A percentile compares a stretch with the other conserved stretches of the same genome.
phyloP scores from a whole-genome alignment of 2,888 invertebrate genomes.

The Patella caerulea region DNA sequence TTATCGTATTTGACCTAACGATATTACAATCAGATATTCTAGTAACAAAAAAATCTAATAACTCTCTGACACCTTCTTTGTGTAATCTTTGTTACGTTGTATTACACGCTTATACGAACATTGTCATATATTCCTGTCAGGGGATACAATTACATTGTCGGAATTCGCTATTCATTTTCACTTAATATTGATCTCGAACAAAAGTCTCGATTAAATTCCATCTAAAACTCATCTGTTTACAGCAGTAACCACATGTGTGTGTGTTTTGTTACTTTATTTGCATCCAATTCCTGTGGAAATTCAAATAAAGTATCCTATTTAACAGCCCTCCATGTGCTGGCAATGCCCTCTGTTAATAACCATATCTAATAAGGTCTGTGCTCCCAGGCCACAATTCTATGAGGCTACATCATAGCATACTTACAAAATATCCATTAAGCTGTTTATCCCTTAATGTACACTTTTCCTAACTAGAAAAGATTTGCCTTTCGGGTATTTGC shows the following conservation, averaged over 20 bases:
- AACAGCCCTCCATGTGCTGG: too few relatives aligned
- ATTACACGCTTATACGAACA: constrained; percentile 5
- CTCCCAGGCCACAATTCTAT: neutral
- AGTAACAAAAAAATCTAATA: neutral
- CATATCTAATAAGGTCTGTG: constrained; percentile 6
- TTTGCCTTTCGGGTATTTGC: constrained; percentile 2
- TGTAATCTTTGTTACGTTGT: neutral
- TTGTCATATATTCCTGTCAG: neutral
- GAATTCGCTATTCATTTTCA: neutral
- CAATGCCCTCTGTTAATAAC: neutral
- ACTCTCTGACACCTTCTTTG: neutral
- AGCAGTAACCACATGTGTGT: too few relatives aligned
- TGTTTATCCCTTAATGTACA: constrained; percentile 9
- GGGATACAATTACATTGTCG: neutral
- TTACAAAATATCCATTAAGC: constrained; percentile 5
- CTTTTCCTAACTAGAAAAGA: constrained; percentile 1
- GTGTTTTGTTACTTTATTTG: too few relatives aligned
- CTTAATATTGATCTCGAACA: neutral
- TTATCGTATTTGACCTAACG: constrained; percentile 2
- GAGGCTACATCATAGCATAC: neutral
- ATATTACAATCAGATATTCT: constrained; percentile 8
- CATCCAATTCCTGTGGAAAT: too few relatives aligned
- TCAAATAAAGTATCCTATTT: too few relatives aligned
- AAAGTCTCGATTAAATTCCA: neutral
- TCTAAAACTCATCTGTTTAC: too few relatives aligned